Percentiles rank a stretch among this genome's conserved stretches.
phyloP scores from a whole-genome alignment of 2,888 invertebrate species.

The Asteroscopus sphinx region DNA sequence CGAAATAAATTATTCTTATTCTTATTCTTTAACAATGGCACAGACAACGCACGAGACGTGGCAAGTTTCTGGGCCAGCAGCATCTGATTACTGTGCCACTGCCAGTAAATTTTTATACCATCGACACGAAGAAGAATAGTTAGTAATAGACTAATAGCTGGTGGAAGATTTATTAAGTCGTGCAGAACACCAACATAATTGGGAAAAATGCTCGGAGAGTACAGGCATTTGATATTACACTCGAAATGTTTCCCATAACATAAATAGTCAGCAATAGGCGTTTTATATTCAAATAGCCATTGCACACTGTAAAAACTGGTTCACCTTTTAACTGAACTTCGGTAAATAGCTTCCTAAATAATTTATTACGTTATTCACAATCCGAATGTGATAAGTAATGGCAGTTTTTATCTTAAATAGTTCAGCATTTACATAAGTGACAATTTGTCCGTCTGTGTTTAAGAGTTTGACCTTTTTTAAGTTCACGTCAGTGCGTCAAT shows the following conservation, averaged over 20 bases:
- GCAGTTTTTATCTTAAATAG: conserved; percentile 42
- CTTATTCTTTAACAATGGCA: too few relatives aligned
- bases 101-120: too few relatives aligned
- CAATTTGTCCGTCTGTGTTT: conserved; percentile 37
- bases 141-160: too few relatives aligned
- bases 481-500: conserved; percentile 1
- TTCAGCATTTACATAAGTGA: conserved; percentile 41
- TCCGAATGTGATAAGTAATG: conserved; percentile 45
- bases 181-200: too few relatives aligned
- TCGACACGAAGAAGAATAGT: too few relatives aligned
- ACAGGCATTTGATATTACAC: conserved; percentile 24
- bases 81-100: too few relatives aligned
- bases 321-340: conserved; percentile 82
- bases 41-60: too few relatives aligned
- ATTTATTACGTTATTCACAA: conserved; percentile 67
- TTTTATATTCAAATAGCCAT: conserved; percentile 72
- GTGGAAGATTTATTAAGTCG: too few relatives aligned
- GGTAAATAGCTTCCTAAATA: conserved; percentile 77
- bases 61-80: too few relatives aligned
- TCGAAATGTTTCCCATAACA: conserved; percentile 37
- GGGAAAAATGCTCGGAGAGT: conserved; percentile 19
- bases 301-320: conserved; percentile 72
- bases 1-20: too few relatives aligned
- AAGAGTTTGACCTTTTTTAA: conserved; percentile 19
- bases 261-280: conserved; percentile 49